Conservation (phyloP, 2,888 invertebrate genomes). For the Leucania comma region DNA sequence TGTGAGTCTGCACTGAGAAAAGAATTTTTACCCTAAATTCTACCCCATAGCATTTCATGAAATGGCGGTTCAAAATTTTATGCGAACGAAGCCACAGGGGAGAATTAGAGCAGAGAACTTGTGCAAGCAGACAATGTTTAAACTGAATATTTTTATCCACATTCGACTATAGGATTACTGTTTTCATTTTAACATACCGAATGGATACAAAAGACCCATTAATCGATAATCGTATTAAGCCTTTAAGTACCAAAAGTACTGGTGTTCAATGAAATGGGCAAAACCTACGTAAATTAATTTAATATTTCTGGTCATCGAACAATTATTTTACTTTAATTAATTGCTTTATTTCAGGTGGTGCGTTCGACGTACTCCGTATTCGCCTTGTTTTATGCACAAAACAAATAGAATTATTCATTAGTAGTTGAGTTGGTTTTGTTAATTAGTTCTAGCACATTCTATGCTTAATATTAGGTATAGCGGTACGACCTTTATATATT, state of each 20-base stretch:
- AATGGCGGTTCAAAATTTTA: neutral
- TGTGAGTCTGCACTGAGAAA: no score
- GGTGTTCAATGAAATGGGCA: constrained; percentile 37
- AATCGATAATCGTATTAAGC: constrained; percentile 44
- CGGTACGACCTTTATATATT: neutral
- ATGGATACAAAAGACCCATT: constrained; percentile 28
- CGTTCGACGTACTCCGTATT: constrained; percentile 84
- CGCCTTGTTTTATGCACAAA: constrained; percentile 82
- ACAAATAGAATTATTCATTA: constrained; percentile 62
- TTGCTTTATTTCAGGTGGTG: constrained; percentile 79
- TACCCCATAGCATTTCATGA: neutral
- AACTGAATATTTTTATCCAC: constrained; percentile 18
- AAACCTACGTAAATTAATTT: constrained; percentile 46
- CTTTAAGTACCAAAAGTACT: constrained; percentile 41
- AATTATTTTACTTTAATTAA: constrained; percentile 55
- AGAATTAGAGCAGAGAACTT: neutral
- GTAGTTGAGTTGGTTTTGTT: neutral
- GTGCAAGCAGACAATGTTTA: neutral
- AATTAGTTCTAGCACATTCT: neutral
- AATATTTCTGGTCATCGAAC: constrained; percentile 55
- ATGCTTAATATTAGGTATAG: neutral
- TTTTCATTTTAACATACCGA: constrained; percentile 47
- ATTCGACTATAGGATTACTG: constrained; percentile 25
- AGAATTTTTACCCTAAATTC: neutral
- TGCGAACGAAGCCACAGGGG: neutral